Conservation (phyloP, 2,888 invertebrate species). For the Mayetiola destructor region DNA sequence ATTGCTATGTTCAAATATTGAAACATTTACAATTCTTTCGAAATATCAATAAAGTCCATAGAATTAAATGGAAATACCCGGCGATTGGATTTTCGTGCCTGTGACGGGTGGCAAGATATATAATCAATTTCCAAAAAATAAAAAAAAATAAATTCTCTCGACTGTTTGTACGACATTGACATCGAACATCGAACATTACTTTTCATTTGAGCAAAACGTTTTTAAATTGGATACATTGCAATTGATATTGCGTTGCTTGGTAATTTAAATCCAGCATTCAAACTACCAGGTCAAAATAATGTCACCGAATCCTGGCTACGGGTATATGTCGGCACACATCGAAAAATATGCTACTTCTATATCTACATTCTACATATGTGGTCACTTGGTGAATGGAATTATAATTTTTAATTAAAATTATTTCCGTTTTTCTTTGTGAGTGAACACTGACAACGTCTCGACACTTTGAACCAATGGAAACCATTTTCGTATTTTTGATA, state of each 20-base stretch:
- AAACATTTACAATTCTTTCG: no score
- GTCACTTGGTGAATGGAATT: background rate
- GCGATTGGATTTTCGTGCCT: no score
- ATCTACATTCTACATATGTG: background rate
- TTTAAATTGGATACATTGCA: background rate
- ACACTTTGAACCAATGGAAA: no score
- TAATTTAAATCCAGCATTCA: background rate
- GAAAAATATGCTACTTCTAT: background rate
- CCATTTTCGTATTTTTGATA: no score
- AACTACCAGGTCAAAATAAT: background rate
- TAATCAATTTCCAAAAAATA: no score
- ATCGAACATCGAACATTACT: background rate
- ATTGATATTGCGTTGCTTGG: background rate
- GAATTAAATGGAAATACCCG: no score
- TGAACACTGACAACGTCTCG: no score
- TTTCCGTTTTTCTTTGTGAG: no score
- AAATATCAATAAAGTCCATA: no score
- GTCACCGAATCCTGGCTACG: background rate
- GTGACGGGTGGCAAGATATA: no score
- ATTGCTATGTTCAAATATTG: conserved; percentile 12
- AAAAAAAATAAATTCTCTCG: no score
- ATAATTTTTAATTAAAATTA: conserved; percentile 7
- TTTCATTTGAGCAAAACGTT: background rate
- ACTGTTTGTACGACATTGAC: background rate
- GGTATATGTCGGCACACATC: background rate